Evolutionary conservation across 2,113 vertebrate species (phyloP), one percentile per base, ranked within the genome.

Genomic region (Notiomystis cincta): DNA sequence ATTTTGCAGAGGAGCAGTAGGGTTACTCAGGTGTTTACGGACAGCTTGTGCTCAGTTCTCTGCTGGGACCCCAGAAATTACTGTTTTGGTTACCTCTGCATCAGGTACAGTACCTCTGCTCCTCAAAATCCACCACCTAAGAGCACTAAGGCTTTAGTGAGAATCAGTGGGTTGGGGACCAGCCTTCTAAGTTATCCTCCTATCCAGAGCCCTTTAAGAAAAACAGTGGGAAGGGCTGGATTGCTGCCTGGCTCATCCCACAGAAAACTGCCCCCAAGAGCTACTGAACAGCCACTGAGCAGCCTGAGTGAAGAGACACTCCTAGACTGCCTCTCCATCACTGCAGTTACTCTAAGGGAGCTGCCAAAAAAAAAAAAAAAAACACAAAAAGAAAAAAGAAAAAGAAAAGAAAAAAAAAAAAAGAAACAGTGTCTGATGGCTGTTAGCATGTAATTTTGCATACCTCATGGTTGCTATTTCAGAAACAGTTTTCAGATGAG

Each of bases 401-500:
- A 53, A 53, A 44, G 30, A 73, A 50, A 35, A 38, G 47, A 65
- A 13, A 50, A 54, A 54, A 24, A 11, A 12, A 28, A 27, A 25
- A 56, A 42, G 48, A 6, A 35, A 30, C 31, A 35, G 13, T 9
- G n/a, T 45, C 51, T 37, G 21, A 50, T 48, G 76, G 72, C 51
- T 69, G 56, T 38, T 50, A 38, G 61, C 25, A 65, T 57, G 5
- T 35, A 60, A 76, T 64, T 94, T 28, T 72, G 73, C 58, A 93
- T 73, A 87, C 23, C 69, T 86, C 84, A 44, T 23, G 5, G 14
- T 45, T 7, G 3, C 69, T 96, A 65, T 89, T 95, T 82, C 81
- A 91, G 82, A 48, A 93, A 71, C 91, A 73, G 82, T 76, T 94
- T 93, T 66, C 76, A 84, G 64, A 82, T 62, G 37, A 83, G 70